phyloP scores from a whole-genome alignment of 2,797 vertebrate species.

The Acipenser oxyrinchus region DNA sequence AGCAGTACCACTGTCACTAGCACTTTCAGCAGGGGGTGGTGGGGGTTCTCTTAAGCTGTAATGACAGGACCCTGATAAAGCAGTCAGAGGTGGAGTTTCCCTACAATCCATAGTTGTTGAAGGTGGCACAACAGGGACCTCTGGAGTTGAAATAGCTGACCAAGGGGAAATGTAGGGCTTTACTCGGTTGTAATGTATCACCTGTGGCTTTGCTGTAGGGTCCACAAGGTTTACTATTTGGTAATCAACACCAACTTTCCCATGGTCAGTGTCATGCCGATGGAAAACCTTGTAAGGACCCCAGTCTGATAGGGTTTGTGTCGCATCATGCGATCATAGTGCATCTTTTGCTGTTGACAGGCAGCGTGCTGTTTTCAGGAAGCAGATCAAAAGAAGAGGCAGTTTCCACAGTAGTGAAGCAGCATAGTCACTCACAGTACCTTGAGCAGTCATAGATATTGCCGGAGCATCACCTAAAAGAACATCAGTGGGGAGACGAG shows the following conservation, averaged over 20 bases:
- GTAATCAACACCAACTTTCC: constrained; percentile 18
- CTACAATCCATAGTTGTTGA: too few relatives aligned
- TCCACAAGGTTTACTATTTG: constrained; percentile 19
- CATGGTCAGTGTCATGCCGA: background rate
- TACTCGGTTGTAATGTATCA: constrained; percentile 22
- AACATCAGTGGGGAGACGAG: constrained; percentile 14
- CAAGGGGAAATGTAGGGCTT: constrained; percentile 15
- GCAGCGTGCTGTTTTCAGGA: constrained; percentile 15
- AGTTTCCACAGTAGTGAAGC: constrained; percentile 12
- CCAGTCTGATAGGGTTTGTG: constrained; percentile 19
- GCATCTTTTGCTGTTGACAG: constrained; percentile 15
- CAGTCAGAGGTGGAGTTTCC: too few relatives aligned
- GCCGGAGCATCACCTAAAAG: constrained; percentile 4
- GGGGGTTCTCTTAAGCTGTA: too few relatives aligned
- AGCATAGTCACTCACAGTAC: constrained; percentile 13
- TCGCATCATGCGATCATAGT: constrained; percentile 13
- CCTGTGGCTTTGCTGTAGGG: constrained; percentile 14
- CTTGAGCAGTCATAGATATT: constrained; percentile 8
- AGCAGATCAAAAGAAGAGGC: background rate
- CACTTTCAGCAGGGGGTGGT: too few relatives aligned
- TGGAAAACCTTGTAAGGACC: constrained; percentile 19
- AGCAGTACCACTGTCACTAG: too few relatives aligned
- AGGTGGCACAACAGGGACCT: too few relatives aligned
- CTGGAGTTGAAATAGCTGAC: too few relatives aligned
- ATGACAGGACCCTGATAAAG: too few relatives aligned